These are phyloP conservation scores for Misgurnus mizolepis DNA, from an alignment of 2,113 vertebrate genomes.

Conservation along the genomic window DNA sequence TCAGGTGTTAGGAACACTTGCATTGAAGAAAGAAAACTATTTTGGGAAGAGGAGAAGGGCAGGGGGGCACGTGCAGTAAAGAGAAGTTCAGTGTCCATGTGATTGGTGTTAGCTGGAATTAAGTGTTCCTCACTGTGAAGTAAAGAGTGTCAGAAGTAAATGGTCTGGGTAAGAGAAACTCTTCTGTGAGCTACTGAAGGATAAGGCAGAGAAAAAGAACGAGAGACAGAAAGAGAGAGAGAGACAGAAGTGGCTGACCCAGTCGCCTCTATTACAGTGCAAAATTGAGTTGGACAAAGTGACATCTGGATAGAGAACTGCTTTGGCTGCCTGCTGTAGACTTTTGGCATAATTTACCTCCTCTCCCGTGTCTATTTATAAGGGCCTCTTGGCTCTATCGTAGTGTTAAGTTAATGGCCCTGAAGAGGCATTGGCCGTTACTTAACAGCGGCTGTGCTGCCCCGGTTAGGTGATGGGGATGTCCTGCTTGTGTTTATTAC, in stretches of 20 bases:
- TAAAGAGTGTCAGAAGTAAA: slow-evolving; percentile 58
- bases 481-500: slow-evolving; percentile 5
- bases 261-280: slow-evolving; percentile 76
- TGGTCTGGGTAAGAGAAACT: slow-evolving; percentile 51
- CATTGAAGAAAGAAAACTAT: slow-evolving; percentile 25
- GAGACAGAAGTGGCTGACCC: slow-evolving; percentile 56
- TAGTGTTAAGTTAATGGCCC: slow-evolving; percentile 69
- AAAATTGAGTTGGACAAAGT: slow-evolving; percentile 77
- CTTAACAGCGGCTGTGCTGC: slow-evolving; percentile 65
- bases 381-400: slow-evolving; percentile 58
- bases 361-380: slow-evolving; percentile 74
- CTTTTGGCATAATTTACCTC: slow-evolving; percentile 78
- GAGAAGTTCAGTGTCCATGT: slow-evolving; percentile 51
- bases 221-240: slow-evolving; percentile 41
- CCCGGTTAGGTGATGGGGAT: slow-evolving; percentile 13
- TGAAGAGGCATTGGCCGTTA: slow-evolving; percentile 73
- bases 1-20: slow-evolving; percentile 23
- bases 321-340: slow-evolving; percentile 46
- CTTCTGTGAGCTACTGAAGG: slow-evolving; percentile 49
- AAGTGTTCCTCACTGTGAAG: slow-evolving; percentile 65
- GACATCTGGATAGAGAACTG: slow-evolving; percentile 65
- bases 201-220: slow-evolving; percentile 35
- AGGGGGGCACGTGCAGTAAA: slow-evolving; percentile 30
- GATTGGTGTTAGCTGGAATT: slow-evolving; percentile 66
- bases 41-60: slow-evolving; percentile 20